phyloP scores from a whole-genome alignment of 2,113 vertebrate species.

The Sorex araneus region DNA sequence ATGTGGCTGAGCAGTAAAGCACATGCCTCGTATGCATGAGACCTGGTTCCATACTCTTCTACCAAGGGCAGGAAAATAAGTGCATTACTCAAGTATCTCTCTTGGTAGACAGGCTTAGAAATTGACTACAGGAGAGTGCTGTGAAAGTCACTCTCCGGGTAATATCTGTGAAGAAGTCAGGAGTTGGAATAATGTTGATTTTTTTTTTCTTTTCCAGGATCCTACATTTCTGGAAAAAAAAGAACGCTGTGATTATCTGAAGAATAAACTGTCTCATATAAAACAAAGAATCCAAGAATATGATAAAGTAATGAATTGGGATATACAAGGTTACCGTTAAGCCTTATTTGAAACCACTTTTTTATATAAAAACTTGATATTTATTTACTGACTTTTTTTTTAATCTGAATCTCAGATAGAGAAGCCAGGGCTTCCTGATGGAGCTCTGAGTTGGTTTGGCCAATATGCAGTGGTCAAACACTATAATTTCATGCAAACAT shows the following conservation, averaged over 20 bases:
- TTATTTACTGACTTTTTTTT: slow-evolving; percentile 85
- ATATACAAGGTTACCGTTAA: slow-evolving; percentile 87
- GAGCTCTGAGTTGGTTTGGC: background rate
- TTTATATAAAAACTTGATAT: slow-evolving; percentile 76
- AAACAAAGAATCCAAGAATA: slow-evolving; percentile 98
- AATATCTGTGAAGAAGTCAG: background rate
- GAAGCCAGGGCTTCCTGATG: slow-evolving; percentile 61
- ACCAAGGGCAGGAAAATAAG: too few species aligned
- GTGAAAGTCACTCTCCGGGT: background rate
- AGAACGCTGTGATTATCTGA: slow-evolving; percentile 97
- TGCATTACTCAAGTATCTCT: background rate
- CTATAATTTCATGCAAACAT: background rate
- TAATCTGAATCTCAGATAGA: slow-evolving; percentile 68
- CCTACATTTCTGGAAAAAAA: slow-evolving; percentile 96
- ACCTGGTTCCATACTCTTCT: too few species aligned
- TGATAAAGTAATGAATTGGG: slow-evolving; percentile 96
- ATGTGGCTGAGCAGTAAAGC: too few species aligned
- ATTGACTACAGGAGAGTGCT: background rate
- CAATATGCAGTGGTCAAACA: background rate
- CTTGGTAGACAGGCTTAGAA: background rate
- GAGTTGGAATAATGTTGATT: background rate
- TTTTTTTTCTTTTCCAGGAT: slow-evolving; percentile 90
- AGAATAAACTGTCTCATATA: slow-evolving; percentile 98
- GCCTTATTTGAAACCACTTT: slow-evolving; percentile 52
- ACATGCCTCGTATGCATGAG: too few species aligned